Percentiles rank a stretch among this genome's conserved stretches.
phyloP scores from a whole-genome alignment of 2,113 vertebrate genomes.

The Eretmochelys imbricata region DNA sequence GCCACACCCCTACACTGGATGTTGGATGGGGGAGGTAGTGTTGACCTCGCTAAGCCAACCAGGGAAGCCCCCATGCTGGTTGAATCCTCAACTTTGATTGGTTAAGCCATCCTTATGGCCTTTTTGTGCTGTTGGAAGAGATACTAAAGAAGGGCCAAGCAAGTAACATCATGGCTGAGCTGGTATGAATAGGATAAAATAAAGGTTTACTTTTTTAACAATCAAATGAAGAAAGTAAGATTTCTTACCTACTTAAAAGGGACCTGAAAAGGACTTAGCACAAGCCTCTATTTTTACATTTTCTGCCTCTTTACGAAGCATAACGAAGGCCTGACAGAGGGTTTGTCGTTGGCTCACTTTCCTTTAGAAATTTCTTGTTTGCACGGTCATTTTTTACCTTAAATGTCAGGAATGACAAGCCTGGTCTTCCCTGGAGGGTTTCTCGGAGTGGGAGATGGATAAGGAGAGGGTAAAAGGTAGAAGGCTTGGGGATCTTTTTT shows the following conservation, averaged over 20 bases:
- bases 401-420: neutral
- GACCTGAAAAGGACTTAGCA: neutral
- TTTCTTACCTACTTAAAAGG: neutral
- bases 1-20: neutral
- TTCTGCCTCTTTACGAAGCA: neutral
- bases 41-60: neutral
- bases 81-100: neutral
- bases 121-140: neutral
- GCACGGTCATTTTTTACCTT: neutral
- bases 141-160: neutral
- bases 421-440: neutral
- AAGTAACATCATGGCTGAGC: neutral
- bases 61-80: neutral
- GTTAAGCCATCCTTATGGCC: accelerated
- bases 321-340: neutral
- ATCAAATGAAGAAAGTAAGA: neutral
- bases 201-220: neutral
- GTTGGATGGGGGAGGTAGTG: neutral
- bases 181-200: neutral
- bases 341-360: accelerated
- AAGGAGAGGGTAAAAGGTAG: neutral
- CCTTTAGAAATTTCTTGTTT: neutral
- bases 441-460: neutral
- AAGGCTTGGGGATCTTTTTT: neutral
- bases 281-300: neutral